These are phyloP conservation scores for Sinocyclocheilus grahami DNA, from an alignment of 2,113 vertebrate species.

Conservation along the genomic window DNA sequence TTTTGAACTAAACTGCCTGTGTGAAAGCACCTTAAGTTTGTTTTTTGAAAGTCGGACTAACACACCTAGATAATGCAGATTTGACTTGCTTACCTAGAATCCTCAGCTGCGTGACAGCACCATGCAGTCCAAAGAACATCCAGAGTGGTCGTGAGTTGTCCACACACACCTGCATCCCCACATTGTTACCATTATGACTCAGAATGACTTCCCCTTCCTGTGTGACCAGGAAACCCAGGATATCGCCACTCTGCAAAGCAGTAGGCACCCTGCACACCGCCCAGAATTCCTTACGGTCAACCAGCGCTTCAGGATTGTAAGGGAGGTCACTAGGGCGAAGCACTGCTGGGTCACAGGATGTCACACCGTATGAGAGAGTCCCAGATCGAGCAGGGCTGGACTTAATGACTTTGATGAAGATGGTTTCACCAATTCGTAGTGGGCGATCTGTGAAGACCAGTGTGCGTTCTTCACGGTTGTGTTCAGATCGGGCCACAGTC, in stretches of 20 bases:
- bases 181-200: constrained; percentile 87
- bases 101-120: constrained; percentile 90
- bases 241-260: constrained; percentile 91
- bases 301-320: constrained; percentile 90
- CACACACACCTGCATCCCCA: constrained; percentile 96
- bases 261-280: constrained; percentile 90
- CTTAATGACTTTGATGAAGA: constrained; percentile 95
- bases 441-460: constrained; percentile 93
- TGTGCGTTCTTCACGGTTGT: constrained; percentile 88
- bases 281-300: constrained; percentile 97
- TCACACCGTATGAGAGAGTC: constrained; percentile 89
- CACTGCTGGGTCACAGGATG: constrained; percentile 89
- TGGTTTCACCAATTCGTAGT: constrained; percentile 85
- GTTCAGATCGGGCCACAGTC: constrained; percentile 90
- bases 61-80: neutral
- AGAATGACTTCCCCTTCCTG: constrained; percentile 91
- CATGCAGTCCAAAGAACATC: constrained; percentile 97
- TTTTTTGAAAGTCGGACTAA: neutral
- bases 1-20: too few relatives aligned
- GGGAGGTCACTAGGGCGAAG: constrained; percentile 91
- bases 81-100: constrained; percentile 85
- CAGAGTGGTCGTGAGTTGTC: constrained; percentile 97
- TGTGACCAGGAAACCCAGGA: constrained; percentile 92
- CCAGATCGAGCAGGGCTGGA: constrained; percentile 83
- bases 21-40: neutral